Evolutionary conservation across 1,140 invertebrate species (phyloP).

Genomic region (Euura lappo): DNA sequence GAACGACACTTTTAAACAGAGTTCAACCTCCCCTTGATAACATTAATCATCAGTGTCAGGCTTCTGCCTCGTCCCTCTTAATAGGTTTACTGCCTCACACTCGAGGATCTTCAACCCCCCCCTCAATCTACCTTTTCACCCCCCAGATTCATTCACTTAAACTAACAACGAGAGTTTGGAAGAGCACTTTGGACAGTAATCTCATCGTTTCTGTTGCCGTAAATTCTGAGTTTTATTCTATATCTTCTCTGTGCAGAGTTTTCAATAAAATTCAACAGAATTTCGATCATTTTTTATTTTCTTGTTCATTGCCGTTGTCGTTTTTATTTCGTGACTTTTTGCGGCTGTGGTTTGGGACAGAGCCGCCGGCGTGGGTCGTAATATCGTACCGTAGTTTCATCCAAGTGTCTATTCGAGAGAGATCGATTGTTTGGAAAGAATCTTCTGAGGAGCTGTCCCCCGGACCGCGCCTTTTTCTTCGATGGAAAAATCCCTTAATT

Average conservation of each 20-base stretch:
- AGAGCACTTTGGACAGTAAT: not conserved
- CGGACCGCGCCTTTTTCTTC: too few species aligned
- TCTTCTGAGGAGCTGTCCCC: too few species aligned
- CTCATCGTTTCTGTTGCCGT: not conserved
- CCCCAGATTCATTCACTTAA: not conserved
- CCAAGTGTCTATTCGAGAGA: too few species aligned
- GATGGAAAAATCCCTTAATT: too few species aligned
- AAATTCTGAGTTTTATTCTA: not conserved
- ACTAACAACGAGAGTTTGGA: not conserved
- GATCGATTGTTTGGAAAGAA: too few species aligned
- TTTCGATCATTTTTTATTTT: too few species aligned
- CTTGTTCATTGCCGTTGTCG: too few species aligned
- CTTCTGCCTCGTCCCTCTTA: not conserved
- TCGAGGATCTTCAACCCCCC: not conserved
- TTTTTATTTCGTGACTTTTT: too few species aligned
- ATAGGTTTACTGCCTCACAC: not conserved
- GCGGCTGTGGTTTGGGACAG: too few species aligned
- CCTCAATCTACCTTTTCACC: not conserved
- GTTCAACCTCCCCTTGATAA: not conserved
- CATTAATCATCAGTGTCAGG: conserved; percentile 3
- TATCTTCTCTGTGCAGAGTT: not conserved
- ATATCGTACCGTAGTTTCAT: too few species aligned
- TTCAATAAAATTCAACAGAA: too few species aligned
- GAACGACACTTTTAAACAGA: not conserved
- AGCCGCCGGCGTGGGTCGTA: too few species aligned